Base-by-base conservation (phyloP, 2,888 invertebrate species). In the Dichetophora obliterata region DNA sequence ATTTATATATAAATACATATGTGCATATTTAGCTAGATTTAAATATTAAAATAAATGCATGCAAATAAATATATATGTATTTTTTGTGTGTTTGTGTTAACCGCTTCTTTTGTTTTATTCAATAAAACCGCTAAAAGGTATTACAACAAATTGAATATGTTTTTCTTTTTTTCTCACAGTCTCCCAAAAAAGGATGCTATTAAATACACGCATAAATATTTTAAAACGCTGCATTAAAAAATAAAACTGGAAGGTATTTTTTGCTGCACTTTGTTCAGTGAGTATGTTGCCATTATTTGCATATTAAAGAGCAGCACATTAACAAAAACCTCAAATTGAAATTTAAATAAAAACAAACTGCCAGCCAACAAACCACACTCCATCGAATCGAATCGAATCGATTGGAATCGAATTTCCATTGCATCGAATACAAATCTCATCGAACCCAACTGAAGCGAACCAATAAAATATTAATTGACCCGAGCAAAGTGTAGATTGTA, bases 381-480 rank as follows among this genome's bases (percentile, higher is more conserved):
- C 43, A 43, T 11, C 43, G 54, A 22, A 19, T 19, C 19, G 54
- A 22, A 19, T 19, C 19, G 19, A n/a, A 22, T 19, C 54, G 54
- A 22, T 22, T 54, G 6, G 19, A n/a, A 22, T 54, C 54, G 54
- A 22, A 54, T 54, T 43, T 43, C 43, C 43, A 43, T 43, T 19
- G 19, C 54, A 22, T 54, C 54, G 54, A 22, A 54, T 54, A 52
- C 24, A 52, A 69, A 52, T 50, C 73, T 31, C 54, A 59, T 19
- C 59, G 34, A 66, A 66, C 43, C 34, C 50, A 65, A 75, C 71
- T 16, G 48, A 22, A 48, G 50, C 43, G 31, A 57, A 54, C 77
- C 76, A 80, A 77, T 80, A 76, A 81, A 81, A 80, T 80, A 79
- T 81, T 80, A 81, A 81, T 81, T 81, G 79, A 80, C 78, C 79